Evolutionary conservation across 2,888 invertebrate genomes (phyloP).

Genomic region (Desoria tigrina): DNA sequence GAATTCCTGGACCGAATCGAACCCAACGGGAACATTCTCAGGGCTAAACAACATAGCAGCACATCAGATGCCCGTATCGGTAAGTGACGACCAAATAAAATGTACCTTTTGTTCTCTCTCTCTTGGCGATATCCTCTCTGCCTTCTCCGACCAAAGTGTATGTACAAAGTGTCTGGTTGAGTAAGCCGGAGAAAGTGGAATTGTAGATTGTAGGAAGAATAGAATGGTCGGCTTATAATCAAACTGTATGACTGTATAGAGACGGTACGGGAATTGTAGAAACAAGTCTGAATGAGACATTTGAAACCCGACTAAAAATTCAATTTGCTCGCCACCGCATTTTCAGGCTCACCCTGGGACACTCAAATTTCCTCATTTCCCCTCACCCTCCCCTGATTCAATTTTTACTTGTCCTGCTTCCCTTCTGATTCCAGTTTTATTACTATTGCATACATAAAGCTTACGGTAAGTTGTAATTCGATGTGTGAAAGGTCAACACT

Average conservation of each 20-base stretch:
- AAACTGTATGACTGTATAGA: too few relatives aligned
- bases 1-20: conserved; percentile 91
- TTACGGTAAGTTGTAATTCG: too few relatives aligned
- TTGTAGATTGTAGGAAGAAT: conserved; percentile 1
- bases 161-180: conserved; percentile 6
- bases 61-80: conserved; percentile 52
- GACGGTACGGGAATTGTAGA: background rate
- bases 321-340: conserved; percentile 46
- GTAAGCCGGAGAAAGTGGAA: background rate
- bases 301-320: conserved; percentile 45
- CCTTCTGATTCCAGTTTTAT: too few relatives aligned
- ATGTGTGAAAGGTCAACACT: too few relatives aligned
- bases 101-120: conserved; percentile 1
- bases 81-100: conserved; percentile 31
- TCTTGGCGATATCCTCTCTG: background rate
- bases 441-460: too few relatives aligned
- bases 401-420: too few relatives aligned
- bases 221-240: background rate
- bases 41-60: conserved; percentile 69
- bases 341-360: conserved; percentile 41
- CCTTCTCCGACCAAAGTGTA: too few relatives aligned
- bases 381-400: background rate
- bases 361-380: conserved; percentile 34
- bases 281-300: conserved; percentile 1
- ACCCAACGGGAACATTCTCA: conserved; percentile 89